phyloP scores from a whole-genome alignment of 2,797 vertebrate genomes.

The Ataeniobius toweri region DNA sequence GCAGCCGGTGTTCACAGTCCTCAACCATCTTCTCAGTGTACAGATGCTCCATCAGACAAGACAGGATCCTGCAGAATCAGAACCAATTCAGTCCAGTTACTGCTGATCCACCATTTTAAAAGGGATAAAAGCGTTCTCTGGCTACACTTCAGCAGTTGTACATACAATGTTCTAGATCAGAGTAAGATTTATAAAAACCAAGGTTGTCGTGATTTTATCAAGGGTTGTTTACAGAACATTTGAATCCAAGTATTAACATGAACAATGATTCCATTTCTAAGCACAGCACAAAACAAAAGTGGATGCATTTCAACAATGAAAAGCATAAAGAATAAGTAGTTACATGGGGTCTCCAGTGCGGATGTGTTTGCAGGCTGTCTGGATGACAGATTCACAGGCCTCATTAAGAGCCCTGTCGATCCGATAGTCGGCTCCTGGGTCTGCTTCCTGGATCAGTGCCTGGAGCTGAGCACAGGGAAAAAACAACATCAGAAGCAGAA shows the following conservation, averaged over 20 bases:
- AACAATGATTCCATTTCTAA: too few relatives aligned
- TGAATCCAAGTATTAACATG: too few relatives aligned
- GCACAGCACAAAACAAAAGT: too few relatives aligned
- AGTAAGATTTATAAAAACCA: not conserved
- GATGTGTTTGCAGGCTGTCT: conserved; percentile 98
- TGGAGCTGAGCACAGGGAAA: conserved; percentile 84
- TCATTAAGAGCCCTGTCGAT: conserved; percentile 96
- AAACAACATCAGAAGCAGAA: not conserved
- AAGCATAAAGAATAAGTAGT: conserved; percentile 38
- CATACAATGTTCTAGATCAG: not conserved
- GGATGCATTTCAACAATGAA: too few relatives aligned
- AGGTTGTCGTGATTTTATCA: too few relatives aligned
- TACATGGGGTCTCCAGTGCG: conserved; percentile 96
- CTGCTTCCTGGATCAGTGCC: conserved; percentile 92
- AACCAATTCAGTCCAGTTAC: not conserved
- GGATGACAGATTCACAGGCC: conserved; percentile 96
- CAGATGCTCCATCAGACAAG: conserved; percentile 97
- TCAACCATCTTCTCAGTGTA: conserved; percentile 99
- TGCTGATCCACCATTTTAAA: too few relatives aligned
- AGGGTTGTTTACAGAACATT: too few relatives aligned
- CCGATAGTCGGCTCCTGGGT: conserved; percentile 95
- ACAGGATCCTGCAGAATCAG: conserved; percentile 87
- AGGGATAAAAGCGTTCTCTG: too few relatives aligned
- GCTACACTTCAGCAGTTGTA: not conserved
- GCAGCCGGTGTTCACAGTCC: conserved; percentile 91